These are phyloP conservation scores for Netta rufina DNA, from an alignment of 2,797 vertebrate genomes.

Conservation along the genomic window DNA sequence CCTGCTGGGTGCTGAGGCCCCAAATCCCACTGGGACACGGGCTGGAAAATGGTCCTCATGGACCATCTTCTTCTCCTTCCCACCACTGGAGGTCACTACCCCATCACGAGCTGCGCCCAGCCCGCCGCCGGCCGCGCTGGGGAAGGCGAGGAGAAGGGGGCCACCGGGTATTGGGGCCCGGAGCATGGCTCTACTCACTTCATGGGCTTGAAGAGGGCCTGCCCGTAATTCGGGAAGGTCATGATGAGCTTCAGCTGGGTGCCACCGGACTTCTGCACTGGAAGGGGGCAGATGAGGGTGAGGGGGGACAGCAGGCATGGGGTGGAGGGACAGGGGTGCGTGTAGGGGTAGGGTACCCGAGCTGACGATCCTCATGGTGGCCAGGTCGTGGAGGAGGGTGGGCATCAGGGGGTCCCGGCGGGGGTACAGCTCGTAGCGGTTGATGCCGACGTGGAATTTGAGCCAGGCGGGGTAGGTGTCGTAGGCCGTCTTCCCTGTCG, in stretches of 20 bases:
- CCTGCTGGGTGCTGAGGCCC: not conserved
- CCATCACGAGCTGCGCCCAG: not conserved
- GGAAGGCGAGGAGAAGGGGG: not conserved
- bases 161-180: not conserved
- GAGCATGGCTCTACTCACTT: slow-evolving; percentile 75
- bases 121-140: fast-evolving
- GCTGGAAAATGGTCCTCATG: not conserved
- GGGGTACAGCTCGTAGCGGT: slow-evolving; percentile 83
- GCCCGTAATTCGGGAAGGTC: slow-evolving; percentile 83
- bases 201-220: slow-evolving; percentile 87
- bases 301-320: not conserved
- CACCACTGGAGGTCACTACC: slow-evolving; percentile 68
- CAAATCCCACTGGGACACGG: not conserved
- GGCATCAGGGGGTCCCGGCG: slow-evolving; percentile 78
- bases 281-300: slow-evolving; percentile 14
- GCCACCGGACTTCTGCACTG: slow-evolving; percentile 86
- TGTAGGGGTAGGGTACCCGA: slow-evolving; percentile 67
- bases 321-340: fast-evolving
- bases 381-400: slow-evolving; percentile 74
- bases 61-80: slow-evolving; percentile 20
- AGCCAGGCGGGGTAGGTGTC: slow-evolving; percentile 80
- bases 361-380: slow-evolving; percentile 76
- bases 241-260: slow-evolving; percentile 87
- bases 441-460: slow-evolving; percentile 84
- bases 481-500: slow-evolving; percentile 23